A percentile compares a stretch with the other conserved stretches of the same genome.
phyloP scores from a whole-genome alignment of 2,113 vertebrate genomes.

The Nanorana parkeri region DNA sequence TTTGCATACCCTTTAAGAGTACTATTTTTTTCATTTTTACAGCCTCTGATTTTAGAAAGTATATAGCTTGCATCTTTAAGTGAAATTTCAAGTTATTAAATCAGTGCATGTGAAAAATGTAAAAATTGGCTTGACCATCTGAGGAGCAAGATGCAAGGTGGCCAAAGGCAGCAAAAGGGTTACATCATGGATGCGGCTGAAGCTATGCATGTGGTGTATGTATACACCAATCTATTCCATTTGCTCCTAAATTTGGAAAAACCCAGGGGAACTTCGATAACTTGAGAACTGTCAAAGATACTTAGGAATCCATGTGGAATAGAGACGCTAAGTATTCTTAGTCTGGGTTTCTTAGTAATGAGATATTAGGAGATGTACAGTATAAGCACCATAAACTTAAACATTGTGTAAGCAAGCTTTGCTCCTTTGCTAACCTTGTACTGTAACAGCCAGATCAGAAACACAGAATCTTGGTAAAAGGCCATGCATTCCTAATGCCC shows the following conservation, averaged over 20 bases:
- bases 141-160: no score
- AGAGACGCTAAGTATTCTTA: background rate
- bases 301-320: background rate
- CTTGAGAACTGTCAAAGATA: background rate
- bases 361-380: slow-evolving; percentile 15
- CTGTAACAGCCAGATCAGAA: slow-evolving; percentile 19
- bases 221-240: background rate
- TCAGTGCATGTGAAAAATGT: background rate
- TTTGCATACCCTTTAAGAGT: no score
- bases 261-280: background rate
- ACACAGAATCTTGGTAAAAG: slow-evolving; percentile 9
- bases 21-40: no score
- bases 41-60: no score
- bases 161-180: no score
- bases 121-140: background rate
- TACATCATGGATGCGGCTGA: background rate
- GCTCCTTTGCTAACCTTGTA: background rate
- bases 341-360: background rate
- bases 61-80: no score
- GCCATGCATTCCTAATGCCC: background rate
- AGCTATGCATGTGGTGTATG: slow-evolving; percentile 8
- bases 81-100: no score
- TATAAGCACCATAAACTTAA: background rate
- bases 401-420: slow-evolving; percentile 20
- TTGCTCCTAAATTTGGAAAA: slow-evolving; percentile 19